Conservation (phyloP, 2,888 invertebrate species). For the Caenorhabditis doughertyi region DNA sequence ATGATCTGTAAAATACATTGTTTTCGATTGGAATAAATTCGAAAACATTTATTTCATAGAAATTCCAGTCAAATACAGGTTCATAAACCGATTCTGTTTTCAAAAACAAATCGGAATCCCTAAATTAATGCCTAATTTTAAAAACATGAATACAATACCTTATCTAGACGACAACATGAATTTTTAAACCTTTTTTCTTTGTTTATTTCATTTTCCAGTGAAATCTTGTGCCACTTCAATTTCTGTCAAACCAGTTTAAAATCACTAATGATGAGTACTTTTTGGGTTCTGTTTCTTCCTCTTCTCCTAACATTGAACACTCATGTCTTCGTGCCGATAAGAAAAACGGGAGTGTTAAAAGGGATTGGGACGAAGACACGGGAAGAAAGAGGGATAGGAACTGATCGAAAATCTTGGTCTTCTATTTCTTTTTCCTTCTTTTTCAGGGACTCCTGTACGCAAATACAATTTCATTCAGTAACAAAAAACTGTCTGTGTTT, state of each 20-base stretch:
- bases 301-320: conserved; percentile 41
- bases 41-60: no score
- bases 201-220: conserved; percentile 11
- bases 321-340: conserved; percentile 56
- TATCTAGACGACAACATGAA: no score
- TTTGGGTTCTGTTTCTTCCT: conserved; percentile 15
- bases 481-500: neutral
- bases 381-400: conserved; percentile 12
- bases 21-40: no score
- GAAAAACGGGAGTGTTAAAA: conserved; percentile 46
- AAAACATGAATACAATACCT: no score
- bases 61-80: no score
- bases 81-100: neutral
- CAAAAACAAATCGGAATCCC: no score
- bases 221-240: conserved; percentile 11
- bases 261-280: conserved; percentile 27
- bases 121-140: no score
- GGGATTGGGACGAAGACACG: neutral
- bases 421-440: neutral
- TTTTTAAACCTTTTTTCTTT: neutral
- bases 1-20: no score
- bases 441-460: conserved; percentile 25
- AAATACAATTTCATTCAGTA: conserved; percentile 5
- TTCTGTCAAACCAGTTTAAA: conserved; percentile 30
- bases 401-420: conserved; percentile 31